Base-by-base conservation (phyloP, 2,113 vertebrate species). In the Mellivora capensis region DNA sequence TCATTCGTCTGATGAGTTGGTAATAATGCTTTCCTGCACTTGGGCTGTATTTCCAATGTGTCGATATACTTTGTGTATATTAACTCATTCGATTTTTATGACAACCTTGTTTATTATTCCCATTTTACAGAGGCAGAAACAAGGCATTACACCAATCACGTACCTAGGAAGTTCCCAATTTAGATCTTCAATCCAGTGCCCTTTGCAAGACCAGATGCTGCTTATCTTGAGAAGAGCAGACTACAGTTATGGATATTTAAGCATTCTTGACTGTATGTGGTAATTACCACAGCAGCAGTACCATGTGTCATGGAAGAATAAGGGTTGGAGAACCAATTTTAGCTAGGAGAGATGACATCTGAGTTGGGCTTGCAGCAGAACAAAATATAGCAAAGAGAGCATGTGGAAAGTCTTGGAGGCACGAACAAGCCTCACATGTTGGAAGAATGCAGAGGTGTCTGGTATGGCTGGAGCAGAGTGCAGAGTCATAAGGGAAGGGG, bases 151-250 rank as follows among this genome's bases (percentile, higher is more conserved):
- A 61, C 44, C 21, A 72, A 0, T 1, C 11, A 25, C 34, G 18
- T 42, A 57, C 11, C 54, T 82, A 81, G 85, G 12, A 90, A 76
- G 20, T 39, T 87, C 31, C 42, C 69, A 4, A n/a, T 57, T 95
- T 90, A 64, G 85, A 87, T 54, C 80, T 90, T 25, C 67, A 27
- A 10, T 69, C 62, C 34, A 81, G 69, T 39, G 21, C 47, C 34
- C 27, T 57, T 25, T 94, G 69, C 5, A 29, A 37, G 67, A 18
- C 34, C 27, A 47, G 12, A 52, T 52, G 25, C 12, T 82, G 15
- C 67, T 77, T 79, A 47, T 90, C 54, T 84, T 95, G 39, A 79
- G 64, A 97, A 93, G 25, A 92, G 10, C 11, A 34, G 54, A 31
- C 1, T n/a, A 72, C 71, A 86, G 42, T 90, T 59, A 64, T 14